These are phyloP conservation scores for Cnemophilus loriae DNA, from an alignment of 2,113 vertebrate genomes.

Conservation along the genomic window DNA sequence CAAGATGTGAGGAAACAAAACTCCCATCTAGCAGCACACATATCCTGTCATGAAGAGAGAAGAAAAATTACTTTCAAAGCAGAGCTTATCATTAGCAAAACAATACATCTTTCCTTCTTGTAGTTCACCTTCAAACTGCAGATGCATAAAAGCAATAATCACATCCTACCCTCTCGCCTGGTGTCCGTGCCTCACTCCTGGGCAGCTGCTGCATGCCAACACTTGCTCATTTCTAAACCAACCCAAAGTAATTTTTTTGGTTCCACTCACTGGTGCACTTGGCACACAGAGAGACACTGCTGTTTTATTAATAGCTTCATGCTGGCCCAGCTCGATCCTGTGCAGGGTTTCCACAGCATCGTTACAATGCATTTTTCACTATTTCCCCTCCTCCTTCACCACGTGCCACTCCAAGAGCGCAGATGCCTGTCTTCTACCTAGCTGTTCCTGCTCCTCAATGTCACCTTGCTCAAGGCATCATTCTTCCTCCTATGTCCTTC, in stretches of 20 bases:
- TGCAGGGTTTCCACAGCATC: slow-evolving; percentile 8
- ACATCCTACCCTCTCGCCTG: not conserved
- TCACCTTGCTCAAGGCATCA: not conserved
- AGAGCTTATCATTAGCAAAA: not conserved
- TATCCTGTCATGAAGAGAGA: not conserved
- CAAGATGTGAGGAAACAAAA: not conserved
- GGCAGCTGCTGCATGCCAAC: slow-evolving; percentile 29
- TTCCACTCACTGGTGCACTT: slow-evolving; percentile 7
- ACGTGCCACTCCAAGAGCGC: not conserved
- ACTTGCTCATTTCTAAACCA: slow-evolving; percentile 12
- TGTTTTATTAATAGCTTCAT: slow-evolving; percentile 46
- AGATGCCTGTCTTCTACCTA: not conserved
- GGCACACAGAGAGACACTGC: slow-evolving; percentile 16
- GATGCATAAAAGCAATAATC: not conserved
- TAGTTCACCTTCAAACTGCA: not conserved
- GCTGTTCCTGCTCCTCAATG: not conserved
- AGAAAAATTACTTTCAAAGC: not conserved
- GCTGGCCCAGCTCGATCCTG: slow-evolving; percentile 19
- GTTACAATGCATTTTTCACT: not conserved
- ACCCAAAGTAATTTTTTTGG: slow-evolving; percentile 6
- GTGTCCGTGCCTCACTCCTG: not conserved
- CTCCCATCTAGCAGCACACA: rapidly evolving
- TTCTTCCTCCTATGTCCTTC: not conserved
- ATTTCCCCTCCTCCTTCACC: not conserved
- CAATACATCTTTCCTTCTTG: not conserved